Evolutionary conservation across 2,113 vertebrate species (phyloP).

Genomic region (Pleuronectes platessa): DNA sequence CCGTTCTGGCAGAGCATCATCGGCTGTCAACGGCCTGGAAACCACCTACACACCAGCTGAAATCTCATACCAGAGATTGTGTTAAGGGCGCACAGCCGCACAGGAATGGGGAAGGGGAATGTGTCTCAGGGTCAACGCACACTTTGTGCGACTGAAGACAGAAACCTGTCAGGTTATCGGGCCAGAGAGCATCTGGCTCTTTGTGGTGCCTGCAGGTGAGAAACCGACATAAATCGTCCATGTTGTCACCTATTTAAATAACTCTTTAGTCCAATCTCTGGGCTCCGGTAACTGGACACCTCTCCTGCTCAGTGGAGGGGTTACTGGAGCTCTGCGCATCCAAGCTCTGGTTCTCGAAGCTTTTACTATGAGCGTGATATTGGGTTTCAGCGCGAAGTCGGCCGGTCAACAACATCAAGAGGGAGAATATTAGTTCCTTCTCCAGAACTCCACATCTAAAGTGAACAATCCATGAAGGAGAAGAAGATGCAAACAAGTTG

Average conservation of each 20-base stretch:
- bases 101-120: constrained; percentile 15
- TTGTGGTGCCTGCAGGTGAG: constrained; percentile 33
- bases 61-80: constrained; percentile 60
- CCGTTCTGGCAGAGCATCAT: constrained; percentile 27
- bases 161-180: constrained; percentile 29
- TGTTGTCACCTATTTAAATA: constrained; percentile 56
- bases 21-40: constrained; percentile 64
- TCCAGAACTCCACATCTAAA: background rate
- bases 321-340: constrained; percentile 36
- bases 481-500: constrained; percentile 7
- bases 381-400: constrained; percentile 8
- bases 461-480: background rate
- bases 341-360: constrained; percentile 27
- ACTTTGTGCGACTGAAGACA: constrained; percentile 18
- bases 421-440: constrained; percentile 6
- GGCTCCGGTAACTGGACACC: constrained; percentile 54
- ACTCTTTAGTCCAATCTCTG: constrained; percentile 26
- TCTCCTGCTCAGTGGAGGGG: background rate
- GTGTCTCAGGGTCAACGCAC: constrained; percentile 21
- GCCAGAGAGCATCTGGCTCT: constrained; percentile 19
- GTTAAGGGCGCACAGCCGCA: constrained; percentile 31
- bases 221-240: constrained; percentile 51
- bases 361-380: constrained; percentile 16
- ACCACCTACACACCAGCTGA: constrained; percentile 63
- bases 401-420: constrained; percentile 28